Evolutionary conservation across 1,140 invertebrate species (phyloP).

Genomic region (Drosophila kanapiae): DNA sequence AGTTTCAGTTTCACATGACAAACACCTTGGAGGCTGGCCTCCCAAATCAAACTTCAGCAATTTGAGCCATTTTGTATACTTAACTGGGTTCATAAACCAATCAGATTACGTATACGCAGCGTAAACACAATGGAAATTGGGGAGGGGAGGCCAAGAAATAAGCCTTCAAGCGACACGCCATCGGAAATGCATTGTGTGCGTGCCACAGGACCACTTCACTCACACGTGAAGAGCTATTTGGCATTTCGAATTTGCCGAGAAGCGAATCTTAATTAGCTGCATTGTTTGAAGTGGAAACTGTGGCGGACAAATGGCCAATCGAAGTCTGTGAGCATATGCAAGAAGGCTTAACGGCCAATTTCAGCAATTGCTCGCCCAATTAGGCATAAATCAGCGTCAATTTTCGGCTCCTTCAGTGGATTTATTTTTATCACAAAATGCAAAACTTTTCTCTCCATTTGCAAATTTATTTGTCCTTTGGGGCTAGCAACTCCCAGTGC

Average conservation of each 20-base stretch:
- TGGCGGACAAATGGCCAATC: constrained; percentile 9
- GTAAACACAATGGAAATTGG: constrained; percentile 22
- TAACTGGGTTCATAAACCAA: constrained; percentile 15
- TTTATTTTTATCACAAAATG: constrained; percentile 28
- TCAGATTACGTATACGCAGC: constrained; percentile 54
- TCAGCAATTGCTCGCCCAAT: constrained; percentile 10
- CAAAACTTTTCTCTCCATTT: constrained; percentile 33
- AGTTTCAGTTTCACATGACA: constrained; percentile 8
- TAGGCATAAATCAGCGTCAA: constrained; percentile 22
- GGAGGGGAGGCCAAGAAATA: constrained; percentile 1
- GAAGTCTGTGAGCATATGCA: not conserved
- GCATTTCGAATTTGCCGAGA: constrained; percentile 7
- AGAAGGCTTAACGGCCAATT: not conserved
- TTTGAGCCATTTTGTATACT: not conserved
- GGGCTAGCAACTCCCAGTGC: constrained; percentile 22
- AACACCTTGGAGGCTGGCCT: constrained; percentile 3
- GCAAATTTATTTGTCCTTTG: constrained; percentile 41
- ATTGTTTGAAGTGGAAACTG: constrained; percentile 48
- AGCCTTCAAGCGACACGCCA: not conserved
- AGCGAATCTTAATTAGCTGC: constrained; percentile 64
- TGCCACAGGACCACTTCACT: constrained; percentile 2
- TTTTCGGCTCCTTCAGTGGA: constrained; percentile 8
- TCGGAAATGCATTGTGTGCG: constrained; percentile 24
- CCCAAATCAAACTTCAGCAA: not conserved
- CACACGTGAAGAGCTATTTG: not conserved